phyloP scores from a whole-genome alignment of 1,140 invertebrate species.

The Saccostrea cuccullata region DNA sequence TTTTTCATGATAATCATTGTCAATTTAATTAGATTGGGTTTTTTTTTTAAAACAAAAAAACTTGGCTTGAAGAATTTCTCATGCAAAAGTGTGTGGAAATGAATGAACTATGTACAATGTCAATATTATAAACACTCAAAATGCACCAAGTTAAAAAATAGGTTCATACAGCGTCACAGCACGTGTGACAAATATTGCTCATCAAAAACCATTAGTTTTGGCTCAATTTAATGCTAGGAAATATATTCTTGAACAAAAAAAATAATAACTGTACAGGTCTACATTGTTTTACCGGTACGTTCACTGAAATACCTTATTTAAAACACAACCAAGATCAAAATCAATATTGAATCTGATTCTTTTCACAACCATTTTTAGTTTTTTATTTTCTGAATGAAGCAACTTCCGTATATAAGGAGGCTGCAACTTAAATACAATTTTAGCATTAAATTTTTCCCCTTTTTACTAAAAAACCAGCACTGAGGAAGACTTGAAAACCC shows the following conservation, averaged over 20 bases:
- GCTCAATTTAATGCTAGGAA: too few species aligned
- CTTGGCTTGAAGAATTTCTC: constrained; percentile 27
- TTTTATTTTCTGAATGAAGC: background rate
- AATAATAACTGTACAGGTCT: too few species aligned
- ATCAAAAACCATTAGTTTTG: too few species aligned
- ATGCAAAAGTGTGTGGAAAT: background rate
- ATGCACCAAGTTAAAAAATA: constrained; percentile 29
- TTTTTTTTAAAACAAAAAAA: too few species aligned
- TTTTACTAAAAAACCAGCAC: too few species aligned
- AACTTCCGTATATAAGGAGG: background rate
- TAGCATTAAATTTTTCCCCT: too few species aligned
- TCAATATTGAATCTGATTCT: background rate
- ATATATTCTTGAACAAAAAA: too few species aligned
- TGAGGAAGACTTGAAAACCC: too few species aligned
- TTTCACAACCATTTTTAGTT: background rate
- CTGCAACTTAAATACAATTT: too few species aligned
- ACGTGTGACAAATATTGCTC: too few species aligned
- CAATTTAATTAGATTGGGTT: background rate
- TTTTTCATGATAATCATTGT: background rate
- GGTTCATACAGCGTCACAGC: background rate
- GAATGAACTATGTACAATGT: constrained; percentile 16
- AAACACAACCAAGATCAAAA: background rate
- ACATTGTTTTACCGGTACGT: too few species aligned
- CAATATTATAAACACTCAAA: constrained; percentile 6
- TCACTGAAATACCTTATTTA: background rate